Evolutionary conservation across 2,113 vertebrate species (phyloP), one percentile per base, ranked within the genome.

Genomic region (Tretioscincus oriximinensis): DNA sequence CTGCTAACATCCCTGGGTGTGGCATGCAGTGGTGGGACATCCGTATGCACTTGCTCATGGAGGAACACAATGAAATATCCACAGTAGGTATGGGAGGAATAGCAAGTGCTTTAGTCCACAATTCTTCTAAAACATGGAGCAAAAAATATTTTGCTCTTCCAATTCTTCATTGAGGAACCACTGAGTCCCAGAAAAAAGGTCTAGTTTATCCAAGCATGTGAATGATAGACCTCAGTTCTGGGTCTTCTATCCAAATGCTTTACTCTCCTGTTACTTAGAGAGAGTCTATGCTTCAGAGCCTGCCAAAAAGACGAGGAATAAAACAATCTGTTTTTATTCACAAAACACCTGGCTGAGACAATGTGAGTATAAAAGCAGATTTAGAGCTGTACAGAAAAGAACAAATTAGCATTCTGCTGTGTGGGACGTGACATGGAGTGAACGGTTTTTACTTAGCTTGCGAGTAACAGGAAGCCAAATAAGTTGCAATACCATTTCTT

Each of bases 401-500:
- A 82, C 73, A 70, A 69, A 76, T 70, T 76, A 76, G 28, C 54
- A 31, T 81, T 81, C 41, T 14, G 28, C 29, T 70, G 54, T 82
- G 80, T 31, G 49, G 80, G 66, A 70, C 73, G 54, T 70, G 73
- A 61, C 66, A 61, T n/a, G 28, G 80, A 61, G 54, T 35, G 54
- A 70, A 76, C 41, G 54, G 0, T 24, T 26, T 70, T 70, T 20
- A 63, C 41, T 64, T 28, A 10, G 73, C 66, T 76, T 47, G 26
- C 29, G 20, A 67, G 65, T 60, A 69, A 81, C 73, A 76, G 73
- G 51, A 76, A 82, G n/a, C 73, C 16, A n/a, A 82, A 69, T 49
- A 69, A 21, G 80, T 58, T 70, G 69, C 58, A 71, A 81, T 81
- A 66, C 65, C 21, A 31, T 82, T 76, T 61, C 66, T 82, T 70